Evolutionary conservation across 2,888 invertebrate species (phyloP), one percentile per base, ranked within the genome.

Genomic region (Diarsia brunnea): DNA sequence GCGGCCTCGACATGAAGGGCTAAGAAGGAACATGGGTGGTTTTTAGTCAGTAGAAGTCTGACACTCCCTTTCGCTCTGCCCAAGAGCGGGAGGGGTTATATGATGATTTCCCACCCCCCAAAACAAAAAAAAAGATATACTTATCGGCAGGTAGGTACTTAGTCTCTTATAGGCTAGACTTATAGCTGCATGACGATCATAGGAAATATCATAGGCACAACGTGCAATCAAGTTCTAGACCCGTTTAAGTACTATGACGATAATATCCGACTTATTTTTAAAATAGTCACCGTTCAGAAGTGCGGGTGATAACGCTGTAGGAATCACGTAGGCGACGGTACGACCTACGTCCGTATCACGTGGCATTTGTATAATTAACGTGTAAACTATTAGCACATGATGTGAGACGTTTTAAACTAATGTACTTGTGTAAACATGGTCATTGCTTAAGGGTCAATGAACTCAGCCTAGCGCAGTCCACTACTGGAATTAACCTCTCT

Each of bases 221-320:
- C 19, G 24, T 21, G 21, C 12, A 45, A 53, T 16, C 61, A 55
- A 72, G 60, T 80, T 80, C 61, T 31, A 55, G 53, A 77, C 43
- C 19, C 64, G 43, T 64, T 73, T 79, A 61, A 31, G 21, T 51
- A 27, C 14, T n/a, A 73, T 80, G 55, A 66, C 75, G 75, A 61
- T 49, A 43, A 16, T 21, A 16, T 24, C 38, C 45, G n/a, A 58
- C 24, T 51, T 27, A 49, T 38, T 51, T 67, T 60, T 77, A 47
- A 61, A 64, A 60, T 72, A 45, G 60, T 69, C 68, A 27, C 53
- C n/a, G n/a, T 60, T 53, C 43, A 31, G 64, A 27, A 21, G 78
- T 88, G 84, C 87, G 84, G 86, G 85, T 79, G 84, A 84, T 75
- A 81, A 82, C 75, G 76, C 43, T 75, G 27, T 78, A 58, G 24